These are phyloP conservation scores for Drosophila neocordata DNA, from an alignment of 1,140 invertebrate species.

Conservation along the genomic window DNA sequence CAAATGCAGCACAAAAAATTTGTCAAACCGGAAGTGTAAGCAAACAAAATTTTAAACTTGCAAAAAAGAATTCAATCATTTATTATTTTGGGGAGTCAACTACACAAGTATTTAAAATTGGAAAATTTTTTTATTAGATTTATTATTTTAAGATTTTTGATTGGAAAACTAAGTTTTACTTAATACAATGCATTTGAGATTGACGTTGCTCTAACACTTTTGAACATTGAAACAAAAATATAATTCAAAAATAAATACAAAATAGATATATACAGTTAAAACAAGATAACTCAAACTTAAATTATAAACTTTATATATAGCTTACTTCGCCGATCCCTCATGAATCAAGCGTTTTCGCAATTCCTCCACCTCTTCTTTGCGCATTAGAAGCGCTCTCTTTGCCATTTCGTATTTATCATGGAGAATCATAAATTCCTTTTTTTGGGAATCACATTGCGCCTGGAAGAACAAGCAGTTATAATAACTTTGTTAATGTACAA, in stretches of 20 bases:
- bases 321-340: slow-evolving; percentile 42
- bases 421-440: slow-evolving; percentile 40
- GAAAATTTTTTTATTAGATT: background rate
- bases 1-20: too few relatives aligned
- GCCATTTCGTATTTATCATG: slow-evolving; percentile 55
- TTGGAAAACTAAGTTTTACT: background rate
- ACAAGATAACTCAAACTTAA: slow-evolving; percentile 7
- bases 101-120: too few relatives aligned
- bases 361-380: slow-evolving; percentile 48
- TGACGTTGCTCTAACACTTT: background rate
- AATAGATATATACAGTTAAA: slow-evolving; percentile 12
- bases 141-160: background rate
- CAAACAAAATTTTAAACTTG: too few relatives aligned
- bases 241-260: slow-evolving; percentile 1
- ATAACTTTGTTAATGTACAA: background rate
- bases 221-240: background rate
- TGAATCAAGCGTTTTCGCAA: slow-evolving; percentile 21
- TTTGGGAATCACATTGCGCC: slow-evolving; percentile 44
- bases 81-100: too few relatives aligned
- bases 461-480: slow-evolving; percentile 10
- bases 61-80: too few relatives aligned
- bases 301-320: slow-evolving; percentile 1
- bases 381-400: slow-evolving; percentile 46
- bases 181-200: background rate
- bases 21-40: too few relatives aligned